Evolutionary conservation across 2,797 vertebrate genomes (phyloP), one percentile per base, ranked within the genome.

Genomic region (Typhlichthys eigenmanni): DNA sequence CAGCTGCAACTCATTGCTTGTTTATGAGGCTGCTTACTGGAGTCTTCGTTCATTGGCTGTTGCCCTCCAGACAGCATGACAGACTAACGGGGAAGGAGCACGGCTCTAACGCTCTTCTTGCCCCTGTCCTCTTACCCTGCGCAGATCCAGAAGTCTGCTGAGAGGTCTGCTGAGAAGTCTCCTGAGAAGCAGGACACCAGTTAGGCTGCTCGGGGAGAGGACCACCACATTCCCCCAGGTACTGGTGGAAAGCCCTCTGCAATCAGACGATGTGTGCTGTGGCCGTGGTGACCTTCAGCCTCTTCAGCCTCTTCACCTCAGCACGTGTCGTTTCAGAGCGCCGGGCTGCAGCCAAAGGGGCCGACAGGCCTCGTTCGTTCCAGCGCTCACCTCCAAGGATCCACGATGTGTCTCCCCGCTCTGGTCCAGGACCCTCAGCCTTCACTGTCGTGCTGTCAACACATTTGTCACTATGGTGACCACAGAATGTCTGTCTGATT

Each of bases 401-500:
- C 60, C 58, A 24, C 65, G 61, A 14, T n/a, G 12, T 62, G 72
- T 64, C 71, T 17, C 51, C 45, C 49, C 66, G 56, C 70, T 75
- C 58, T 3, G 1, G 61, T 64, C 10, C 80, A 81, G 79, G 80
- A 70, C 73, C 74, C 46, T 80, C 64, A 72, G 86, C 88, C 88
- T 89, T 92, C 58, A 34, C 74, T 89, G 83, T 90, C 69, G 83
- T 89, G 89, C 85, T 91, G 87, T 91, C 88, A 68, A 66, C 62
- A 72, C 77, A 12, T 77, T 74, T 60, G 59, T 84, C 78, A 66
- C 80, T 74, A 69, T 29, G 5, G 77, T 84, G 85, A 84, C 86
- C 86, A 86, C 77, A 71, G 87, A 92, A 91, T 92, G 90, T 93
- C 83, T 72, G 80, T 72, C 61, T 71, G 84, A 88, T 74, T 72